Base-by-base conservation (phyloP, 1,140 invertebrate species). In the Heliconius himera region DNA sequence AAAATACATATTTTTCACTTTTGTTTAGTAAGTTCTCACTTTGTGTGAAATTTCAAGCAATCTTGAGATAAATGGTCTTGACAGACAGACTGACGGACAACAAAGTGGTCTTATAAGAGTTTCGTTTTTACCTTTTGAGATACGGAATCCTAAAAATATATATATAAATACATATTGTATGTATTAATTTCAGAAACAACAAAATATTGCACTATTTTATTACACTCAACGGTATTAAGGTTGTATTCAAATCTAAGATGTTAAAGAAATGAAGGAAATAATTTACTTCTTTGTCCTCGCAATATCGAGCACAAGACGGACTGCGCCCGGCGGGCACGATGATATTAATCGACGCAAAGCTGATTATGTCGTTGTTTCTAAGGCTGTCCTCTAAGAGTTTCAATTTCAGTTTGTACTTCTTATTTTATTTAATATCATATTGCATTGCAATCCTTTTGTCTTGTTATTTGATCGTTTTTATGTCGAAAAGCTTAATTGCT, bases 271-370 rank as follows among this genome's bases (percentile, higher is more conserved):
- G 89, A 79, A 89, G 87, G 90, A 92, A 94, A 91, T 91, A 91
- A 94, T 94, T 93, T 92, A 91, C 86, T 93, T 90, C 91, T 92
- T 91, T 91, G 87, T 89, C 82, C 82, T 87, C 81, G 91, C 87
- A 89, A 89, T 92, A 92, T 92, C 88, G 88, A 85, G 86, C 84
- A 85, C 77, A 70, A 82, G 72, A 79, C 80, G 82, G 74, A 80
- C 78, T 84, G 73, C 80, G 85, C 85, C 88, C 85, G 87, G 76
- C 85, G 90, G 91, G 82, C 88, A 87, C 80, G 83, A 83, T 85
- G 88, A 89, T 93, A 93, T 93, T 94, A 92, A 93, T 94, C 89
- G 92, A 89, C 86, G 84, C 87, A 93, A 92, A 94, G 91, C 89
- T 92, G 91, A 94, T 92, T 94, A 92, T 92, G 83, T 86, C 88